These are phyloP conservation scores for Napeogenes sylphis DNA, from an alignment of 2,888 invertebrate genomes.

Conservation along the genomic window DNA sequence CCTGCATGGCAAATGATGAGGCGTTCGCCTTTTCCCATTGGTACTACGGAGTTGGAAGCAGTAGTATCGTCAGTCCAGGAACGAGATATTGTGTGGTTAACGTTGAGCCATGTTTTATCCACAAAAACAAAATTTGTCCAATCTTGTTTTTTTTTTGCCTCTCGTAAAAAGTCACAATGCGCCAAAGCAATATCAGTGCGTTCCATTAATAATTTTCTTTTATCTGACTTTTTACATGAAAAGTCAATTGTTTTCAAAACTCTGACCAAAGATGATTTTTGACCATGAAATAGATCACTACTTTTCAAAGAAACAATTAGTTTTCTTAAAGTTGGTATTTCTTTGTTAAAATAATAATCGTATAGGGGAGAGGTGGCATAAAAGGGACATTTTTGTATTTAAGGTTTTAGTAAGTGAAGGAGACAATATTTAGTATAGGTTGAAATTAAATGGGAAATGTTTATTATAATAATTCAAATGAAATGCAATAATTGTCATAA, in stretches of 20 bases:
- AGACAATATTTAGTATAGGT: too few relatives aligned
- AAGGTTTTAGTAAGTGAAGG: too few relatives aligned
- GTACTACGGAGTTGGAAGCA: constrained; percentile 23
- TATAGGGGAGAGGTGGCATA: too few relatives aligned
- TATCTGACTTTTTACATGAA: constrained; percentile 24
- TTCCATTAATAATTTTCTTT: constrained; percentile 30
- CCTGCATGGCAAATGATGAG: constrained; percentile 30
- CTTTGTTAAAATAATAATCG: constrained; percentile 2
- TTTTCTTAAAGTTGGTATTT: constrained; percentile 7
- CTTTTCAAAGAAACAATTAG: constrained; percentile 11
- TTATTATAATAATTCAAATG: too few relatives aligned
- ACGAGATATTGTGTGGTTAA: constrained; percentile 27
- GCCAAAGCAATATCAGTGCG: constrained; percentile 21
- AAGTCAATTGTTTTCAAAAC: constrained; percentile 24
- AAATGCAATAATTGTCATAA: too few relatives aligned
- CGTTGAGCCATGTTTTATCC: constrained; percentile 19
- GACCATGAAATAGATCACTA: constrained; percentile 11
- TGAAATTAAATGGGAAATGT: too few relatives aligned
- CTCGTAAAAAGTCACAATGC: constrained; percentile 21
- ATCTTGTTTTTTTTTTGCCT: constrained; percentile 30
- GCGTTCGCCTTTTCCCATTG: constrained; percentile 26
- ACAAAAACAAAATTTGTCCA: constrained; percentile 30
- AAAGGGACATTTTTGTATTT: too few relatives aligned
- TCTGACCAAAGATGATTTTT: constrained; percentile 14
- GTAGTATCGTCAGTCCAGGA: constrained; percentile 27